Conservation (phyloP, 1,140 invertebrate genomes). For the Neuroterus valhalla region DNA sequence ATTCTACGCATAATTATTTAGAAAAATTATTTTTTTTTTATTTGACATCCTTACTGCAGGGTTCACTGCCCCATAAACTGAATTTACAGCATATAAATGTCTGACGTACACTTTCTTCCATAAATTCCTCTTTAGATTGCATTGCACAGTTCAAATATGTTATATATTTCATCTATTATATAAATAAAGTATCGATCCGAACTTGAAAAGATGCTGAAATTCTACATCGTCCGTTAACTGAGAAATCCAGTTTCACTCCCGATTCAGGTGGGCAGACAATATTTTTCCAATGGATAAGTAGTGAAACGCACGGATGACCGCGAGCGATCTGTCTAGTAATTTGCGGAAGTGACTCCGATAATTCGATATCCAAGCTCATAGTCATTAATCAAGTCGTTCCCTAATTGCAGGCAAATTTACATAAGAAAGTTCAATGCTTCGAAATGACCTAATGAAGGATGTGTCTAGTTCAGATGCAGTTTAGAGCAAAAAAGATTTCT, state of each 20-base stretch:
- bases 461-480: background rate
- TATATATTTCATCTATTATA: too few relatives aligned
- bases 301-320: slow-evolving; percentile 52
- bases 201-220: too few relatives aligned
- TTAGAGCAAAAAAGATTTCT: too few relatives aligned
- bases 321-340: slow-evolving; percentile 44
- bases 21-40: too few relatives aligned
- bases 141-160: too few relatives aligned
- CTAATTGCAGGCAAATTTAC: slow-evolving; percentile 50
- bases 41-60: background rate
- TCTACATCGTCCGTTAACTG: too few relatives aligned
- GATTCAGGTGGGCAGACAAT: slow-evolving; percentile 32
- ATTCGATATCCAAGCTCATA: slow-evolving; percentile 45
- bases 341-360: slow-evolving; percentile 49
- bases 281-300: slow-evolving; percentile 25
- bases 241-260: slow-evolving; percentile 54
- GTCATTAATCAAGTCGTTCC: slow-evolving; percentile 43
- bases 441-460: background rate
- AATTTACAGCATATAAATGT: background rate
- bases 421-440: slow-evolving; percentile 39
- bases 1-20: too few relatives aligned
- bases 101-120: background rate
- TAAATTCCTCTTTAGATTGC: background rate
- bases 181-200: background rate
- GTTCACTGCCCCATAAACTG: background rate